Evolutionary conservation across 2,113 vertebrate species (phyloP), one percentile per base, ranked within the genome.

Genomic region (Takifugu flavidus): DNA sequence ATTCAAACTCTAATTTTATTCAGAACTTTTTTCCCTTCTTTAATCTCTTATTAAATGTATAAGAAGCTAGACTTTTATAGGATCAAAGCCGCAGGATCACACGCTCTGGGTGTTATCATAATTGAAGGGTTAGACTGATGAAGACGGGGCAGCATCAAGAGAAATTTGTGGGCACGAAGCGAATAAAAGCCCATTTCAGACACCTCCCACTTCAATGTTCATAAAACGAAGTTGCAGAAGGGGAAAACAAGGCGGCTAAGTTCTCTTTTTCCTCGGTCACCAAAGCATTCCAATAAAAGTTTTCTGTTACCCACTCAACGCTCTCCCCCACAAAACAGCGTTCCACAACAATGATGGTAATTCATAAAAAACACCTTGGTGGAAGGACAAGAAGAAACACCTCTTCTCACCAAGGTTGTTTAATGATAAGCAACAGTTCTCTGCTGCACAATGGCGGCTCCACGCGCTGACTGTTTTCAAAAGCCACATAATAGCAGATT

Each of bases 331-430:
- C 55, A 64, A 68, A 73, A 83, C 74, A 68, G 77, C 77, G 20
- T 69, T 4, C 63, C 82, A 72, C 74, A 74, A 72, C 77, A 70
- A 74, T 67, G 54, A 53, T 57, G 52, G 59, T 34, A 39, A 39
- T 39, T 39, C 7, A 58, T 53, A 82, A 85, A 72, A 53, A 5
- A 31, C 83, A 80, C 84, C 77, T 87, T 88, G 86, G 77, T 88
- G 84, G 80, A 76, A 76, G 77, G 82, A 84, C 82, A 77, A 69
- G 65, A 62, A 78, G 78, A 88, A 86, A 75, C 74, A 72, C 78
- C 79, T 65, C 78, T 87, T 80, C 66, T 79, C 66, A 79, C 83
- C 90, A 90, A 90, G 90, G 89, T 88, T 89, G 82, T 74, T 86
- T 85, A 77, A 85, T 82, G 82, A 87, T 88, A 87, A 90, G 82